Evolutionary conservation across 1,140 invertebrate species (phyloP).

Genomic region (Nebria ingens): DNA sequence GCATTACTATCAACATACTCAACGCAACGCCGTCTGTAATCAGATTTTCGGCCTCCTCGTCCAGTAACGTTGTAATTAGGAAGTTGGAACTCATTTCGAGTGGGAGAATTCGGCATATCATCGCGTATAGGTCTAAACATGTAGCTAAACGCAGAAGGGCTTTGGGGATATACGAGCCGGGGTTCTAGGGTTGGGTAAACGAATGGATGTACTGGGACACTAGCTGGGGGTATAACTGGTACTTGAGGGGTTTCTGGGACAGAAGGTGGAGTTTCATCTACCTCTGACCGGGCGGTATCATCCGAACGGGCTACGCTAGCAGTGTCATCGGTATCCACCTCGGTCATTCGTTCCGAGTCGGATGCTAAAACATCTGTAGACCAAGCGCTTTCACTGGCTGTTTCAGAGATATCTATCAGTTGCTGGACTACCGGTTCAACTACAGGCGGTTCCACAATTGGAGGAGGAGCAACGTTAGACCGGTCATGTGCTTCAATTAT

Average conservation of each 20-base stretch:
- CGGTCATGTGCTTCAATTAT: conserved; percentile 57
- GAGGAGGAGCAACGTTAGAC: neutral
- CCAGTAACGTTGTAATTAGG: conserved; percentile 33
- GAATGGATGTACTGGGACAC: neutral
- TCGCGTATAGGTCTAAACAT: conserved; percentile 37
- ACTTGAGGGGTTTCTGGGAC: neutral
- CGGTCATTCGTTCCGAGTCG: conserved; percentile 84
- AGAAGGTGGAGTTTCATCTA: conserved; percentile 31
- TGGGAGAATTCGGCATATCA: conserved; percentile 26
- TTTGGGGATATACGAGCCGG: neutral
- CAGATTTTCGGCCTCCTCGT: conserved; percentile 30
- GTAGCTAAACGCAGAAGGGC: neutral
- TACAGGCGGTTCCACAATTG: conserved; percentile 25
- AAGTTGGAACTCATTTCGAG: conserved; percentile 26
- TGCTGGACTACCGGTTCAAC: conserved; percentile 28
- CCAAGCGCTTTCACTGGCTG: conserved; percentile 89
- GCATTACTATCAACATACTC: conserved; percentile 42
- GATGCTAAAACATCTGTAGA: conserved; percentile 93
- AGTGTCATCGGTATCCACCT: conserved; percentile 75
- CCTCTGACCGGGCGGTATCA: conserved; percentile 56
- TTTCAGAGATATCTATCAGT: conserved; percentile 69
- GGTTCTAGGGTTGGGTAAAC: neutral
- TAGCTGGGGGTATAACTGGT: neutral
- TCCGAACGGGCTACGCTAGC: conserved; percentile 55
- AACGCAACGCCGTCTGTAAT: conserved; percentile 34